A percentile compares a stretch with the other conserved stretches of the same genome.
These are phyloP conservation scores for Actinemys pallida DNA, from an alignment of 2,113 vertebrate genomes.

Conservation along the genomic window DNA sequence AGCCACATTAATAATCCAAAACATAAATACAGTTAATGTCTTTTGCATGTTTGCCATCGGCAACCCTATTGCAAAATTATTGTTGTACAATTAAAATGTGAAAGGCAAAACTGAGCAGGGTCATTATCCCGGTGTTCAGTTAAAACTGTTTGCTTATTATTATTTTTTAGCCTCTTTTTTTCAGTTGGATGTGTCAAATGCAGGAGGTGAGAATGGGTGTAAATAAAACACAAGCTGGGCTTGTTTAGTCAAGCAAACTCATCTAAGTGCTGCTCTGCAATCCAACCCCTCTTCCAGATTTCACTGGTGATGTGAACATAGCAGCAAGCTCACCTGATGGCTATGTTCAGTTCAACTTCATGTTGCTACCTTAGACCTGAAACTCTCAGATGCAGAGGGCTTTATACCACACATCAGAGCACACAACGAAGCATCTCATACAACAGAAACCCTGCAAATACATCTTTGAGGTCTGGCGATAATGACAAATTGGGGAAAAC, in stretches of 20 bases:
- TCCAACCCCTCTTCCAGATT: not conserved
- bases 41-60: conserved; percentile 77
- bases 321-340: not conserved
- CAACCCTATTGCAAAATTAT: conserved; percentile 72
- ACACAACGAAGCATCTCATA: not conserved
- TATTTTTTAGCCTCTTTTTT: not conserved
- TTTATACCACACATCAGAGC: rapidly evolving
- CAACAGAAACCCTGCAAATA: conserved; percentile 3
- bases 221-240: not conserved
- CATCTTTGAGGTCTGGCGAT: rapidly evolving
- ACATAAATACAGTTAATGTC: conserved; percentile 86
- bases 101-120: conserved; percentile 64
- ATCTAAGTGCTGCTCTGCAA: not conserved
- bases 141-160: not conserved
- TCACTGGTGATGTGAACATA: rapidly evolving
- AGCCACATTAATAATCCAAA: conserved; percentile 84
- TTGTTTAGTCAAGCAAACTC: not conserved
- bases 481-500: not conserved
- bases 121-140: not conserved
- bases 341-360: rapidly evolving
- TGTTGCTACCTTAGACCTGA: rapidly evolving
- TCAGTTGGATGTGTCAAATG: rapidly evolving
- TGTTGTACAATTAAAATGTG: conserved; percentile 74
- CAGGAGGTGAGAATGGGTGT: not conserved
- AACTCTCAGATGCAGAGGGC: not conserved